Conservation (phyloP, 2,888 invertebrate genomes). For the Auanema freiburgensis region DNA sequence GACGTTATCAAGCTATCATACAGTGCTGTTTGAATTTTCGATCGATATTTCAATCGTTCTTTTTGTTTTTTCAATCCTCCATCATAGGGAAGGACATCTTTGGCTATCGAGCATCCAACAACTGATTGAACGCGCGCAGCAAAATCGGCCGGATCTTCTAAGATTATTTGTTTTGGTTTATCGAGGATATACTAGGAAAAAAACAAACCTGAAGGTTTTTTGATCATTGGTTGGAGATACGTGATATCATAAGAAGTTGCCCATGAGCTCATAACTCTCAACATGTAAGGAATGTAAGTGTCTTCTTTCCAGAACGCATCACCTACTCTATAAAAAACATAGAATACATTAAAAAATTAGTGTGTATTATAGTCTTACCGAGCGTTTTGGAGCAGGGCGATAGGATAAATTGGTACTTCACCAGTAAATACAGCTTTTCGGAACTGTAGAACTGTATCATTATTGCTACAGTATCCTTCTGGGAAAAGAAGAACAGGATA, state of each 20-base stretch:
- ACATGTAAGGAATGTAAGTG: constrained; percentile 35
- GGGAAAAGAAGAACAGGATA: constrained; percentile 55
- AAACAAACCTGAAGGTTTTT: constrained; percentile 17
- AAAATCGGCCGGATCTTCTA: constrained; percentile 36
- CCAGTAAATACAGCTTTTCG: constrained; percentile 44
- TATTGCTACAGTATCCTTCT: constrained; percentile 54
- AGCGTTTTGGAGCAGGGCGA: constrained; percentile 34
- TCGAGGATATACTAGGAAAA: not conserved
- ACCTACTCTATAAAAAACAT: constrained; percentile 27
- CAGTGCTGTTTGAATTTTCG: constrained; percentile 8
- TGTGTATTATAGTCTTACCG: constrained; percentile 15
- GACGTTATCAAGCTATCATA: no score
- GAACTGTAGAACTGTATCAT: constrained; percentile 40
- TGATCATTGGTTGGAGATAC: constrained; percentile 36
- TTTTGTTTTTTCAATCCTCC: constrained; percentile 30
- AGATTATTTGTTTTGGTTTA: constrained; percentile 5
- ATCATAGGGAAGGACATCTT: constrained; percentile 36
- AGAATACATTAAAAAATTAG: constrained; percentile 1
- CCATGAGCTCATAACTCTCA: constrained; percentile 42
- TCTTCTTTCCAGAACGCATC: constrained; percentile 45
- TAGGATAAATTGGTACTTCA: constrained; percentile 32
- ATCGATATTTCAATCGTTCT: constrained; percentile 10
- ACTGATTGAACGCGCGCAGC: constrained; percentile 39
- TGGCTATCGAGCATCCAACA: constrained; percentile 28
- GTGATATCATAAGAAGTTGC: constrained; percentile 29